phyloP scores from a whole-genome alignment of 2,797 vertebrate species.

The Nyctalus aviator region DNA sequence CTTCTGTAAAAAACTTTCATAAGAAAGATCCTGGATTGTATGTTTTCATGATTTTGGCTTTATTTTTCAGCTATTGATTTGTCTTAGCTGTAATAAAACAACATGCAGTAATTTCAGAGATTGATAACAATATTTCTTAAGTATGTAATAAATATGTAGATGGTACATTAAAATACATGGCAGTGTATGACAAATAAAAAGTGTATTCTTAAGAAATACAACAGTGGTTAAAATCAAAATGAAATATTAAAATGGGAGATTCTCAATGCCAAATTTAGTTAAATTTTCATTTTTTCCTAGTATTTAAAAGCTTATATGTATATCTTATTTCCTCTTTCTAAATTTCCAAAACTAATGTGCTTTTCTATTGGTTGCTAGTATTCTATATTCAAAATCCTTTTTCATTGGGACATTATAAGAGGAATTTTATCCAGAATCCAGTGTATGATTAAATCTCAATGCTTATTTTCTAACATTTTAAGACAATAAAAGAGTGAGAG shows the following conservation, averaged over 20 bases:
- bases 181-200: not conserved
- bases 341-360: not conserved
- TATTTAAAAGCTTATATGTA: not conserved
- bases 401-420: not conserved
- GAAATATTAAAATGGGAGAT: not conserved
- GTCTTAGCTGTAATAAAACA: not conserved
- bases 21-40: not conserved
- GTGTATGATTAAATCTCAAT: not conserved
- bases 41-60: not conserved
- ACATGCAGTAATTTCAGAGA: not conserved
- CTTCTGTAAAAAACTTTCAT: not conserved
- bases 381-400: not conserved
- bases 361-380: not conserved
- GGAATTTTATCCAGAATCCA: not conserved
- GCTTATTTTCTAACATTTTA: constrained; percentile 12
- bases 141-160: not conserved
- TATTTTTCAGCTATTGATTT: not conserved
- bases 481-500: not conserved
- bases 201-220: not conserved
- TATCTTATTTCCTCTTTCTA: not conserved
- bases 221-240: not conserved
- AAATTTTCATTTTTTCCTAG: not conserved
- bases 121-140: not conserved
- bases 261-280: not conserved
- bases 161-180: not conserved